phyloP scores from a whole-genome alignment of 2,888 invertebrate genomes.

The Heliconius cydno region DNA sequence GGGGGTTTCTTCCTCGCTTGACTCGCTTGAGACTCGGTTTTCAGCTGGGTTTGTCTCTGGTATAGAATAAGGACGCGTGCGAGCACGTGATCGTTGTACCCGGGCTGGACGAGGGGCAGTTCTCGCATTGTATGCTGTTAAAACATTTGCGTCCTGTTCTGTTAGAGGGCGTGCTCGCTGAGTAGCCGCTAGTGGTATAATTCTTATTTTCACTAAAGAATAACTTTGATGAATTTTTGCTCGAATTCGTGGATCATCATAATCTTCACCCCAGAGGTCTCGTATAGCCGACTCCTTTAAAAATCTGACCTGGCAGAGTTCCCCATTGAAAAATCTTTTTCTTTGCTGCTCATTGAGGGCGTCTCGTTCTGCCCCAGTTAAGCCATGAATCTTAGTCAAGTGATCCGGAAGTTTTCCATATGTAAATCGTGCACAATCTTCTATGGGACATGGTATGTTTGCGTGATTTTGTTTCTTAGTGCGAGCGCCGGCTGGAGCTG shows the following conservation, averaged over 20 bases:
- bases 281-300: conserved; percentile 80
- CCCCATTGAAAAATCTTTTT: conserved; percentile 81
- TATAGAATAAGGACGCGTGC: conserved; percentile 71
- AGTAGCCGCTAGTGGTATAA: conserved; percentile 77
- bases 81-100: conserved; percentile 67
- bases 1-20: conserved; percentile 78
- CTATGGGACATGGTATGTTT: conserved; percentile 81
- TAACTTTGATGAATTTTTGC: conserved; percentile 81
- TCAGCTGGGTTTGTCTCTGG: conserved; percentile 66
- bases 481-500: conserved; percentile 63
- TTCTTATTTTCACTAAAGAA: conserved; percentile 77
- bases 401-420: conserved; percentile 81
- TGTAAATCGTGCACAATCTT: conserved; percentile 80
- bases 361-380: conserved; percentile 78
- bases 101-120: conserved; percentile 76
- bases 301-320: conserved; percentile 79
- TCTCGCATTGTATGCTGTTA: conserved; percentile 80
- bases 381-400: conserved; percentile 78
- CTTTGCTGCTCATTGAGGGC: conserved; percentile 79
- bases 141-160: conserved; percentile 80
- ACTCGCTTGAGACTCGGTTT: conserved; percentile 74
- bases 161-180: conserved; percentile 77
- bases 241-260: conserved; percentile 77
- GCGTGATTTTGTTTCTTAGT: conserved; percentile 82
- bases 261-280: conserved; percentile 79